Conservation (phyloP, 1,140 invertebrate species). For the Apis dorsata region DNA sequence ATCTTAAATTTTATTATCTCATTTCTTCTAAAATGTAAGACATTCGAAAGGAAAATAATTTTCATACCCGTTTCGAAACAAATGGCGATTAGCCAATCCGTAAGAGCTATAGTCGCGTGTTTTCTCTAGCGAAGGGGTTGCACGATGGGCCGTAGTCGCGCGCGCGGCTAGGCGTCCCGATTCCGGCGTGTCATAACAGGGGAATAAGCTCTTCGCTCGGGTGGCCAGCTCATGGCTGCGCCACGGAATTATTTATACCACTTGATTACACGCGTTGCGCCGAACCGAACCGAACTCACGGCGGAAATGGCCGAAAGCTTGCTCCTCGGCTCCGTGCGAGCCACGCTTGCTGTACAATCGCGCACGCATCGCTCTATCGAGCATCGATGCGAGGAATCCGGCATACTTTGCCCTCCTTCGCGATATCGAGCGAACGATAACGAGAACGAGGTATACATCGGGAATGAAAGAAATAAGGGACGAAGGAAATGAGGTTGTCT, state of each 20-base stretch:
- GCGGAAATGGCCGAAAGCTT: slow-evolving; percentile 67
- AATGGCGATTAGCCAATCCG: background rate
- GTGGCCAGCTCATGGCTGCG: slow-evolving; percentile 70
- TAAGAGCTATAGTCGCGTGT: background rate
- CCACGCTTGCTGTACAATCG: background rate
- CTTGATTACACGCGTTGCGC: slow-evolving; percentile 74
- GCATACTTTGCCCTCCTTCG: slow-evolving; percentile 41
- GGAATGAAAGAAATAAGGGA: background rate
- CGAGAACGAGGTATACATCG: slow-evolving; percentile 15
- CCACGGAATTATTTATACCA: slow-evolving; percentile 76
- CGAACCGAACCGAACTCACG: slow-evolving; percentile 61
- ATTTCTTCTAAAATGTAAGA: background rate
- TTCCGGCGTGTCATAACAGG: slow-evolving; percentile 73
- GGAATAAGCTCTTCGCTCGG: slow-evolving; percentile 66
- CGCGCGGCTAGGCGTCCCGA: slow-evolving; percentile 51
- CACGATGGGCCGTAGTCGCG: slow-evolving; percentile 4
- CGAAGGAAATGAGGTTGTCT: background rate
- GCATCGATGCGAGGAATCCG: slow-evolving; percentile 49
- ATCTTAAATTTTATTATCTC: background rate
- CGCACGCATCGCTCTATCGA: slow-evolving; percentile 43
- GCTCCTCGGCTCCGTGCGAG: background rate
- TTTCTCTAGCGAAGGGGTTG: slow-evolving; percentile 25
- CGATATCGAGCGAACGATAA: slow-evolving; percentile 52
- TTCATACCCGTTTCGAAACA: background rate
- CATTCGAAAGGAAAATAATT: background rate